These are phyloP conservation scores for Micromys minutus DNA, from an alignment of 2,113 vertebrate genomes.

Conservation along the genomic window DNA sequence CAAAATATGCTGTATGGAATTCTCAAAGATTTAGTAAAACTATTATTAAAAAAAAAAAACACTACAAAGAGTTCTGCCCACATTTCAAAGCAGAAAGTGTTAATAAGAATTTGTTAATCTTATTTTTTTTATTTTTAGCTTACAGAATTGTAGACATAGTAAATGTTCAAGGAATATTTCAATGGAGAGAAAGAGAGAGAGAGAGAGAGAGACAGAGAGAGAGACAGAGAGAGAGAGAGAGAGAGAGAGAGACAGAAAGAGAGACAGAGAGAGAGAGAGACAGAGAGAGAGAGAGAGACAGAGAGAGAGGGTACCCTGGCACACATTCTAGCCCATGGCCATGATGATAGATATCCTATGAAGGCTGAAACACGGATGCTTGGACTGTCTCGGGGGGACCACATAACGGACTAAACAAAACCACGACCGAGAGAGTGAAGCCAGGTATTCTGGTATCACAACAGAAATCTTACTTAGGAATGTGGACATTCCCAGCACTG, in stretches of 20 bases:
- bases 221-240: no score
- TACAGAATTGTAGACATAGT: background rate
- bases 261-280: background rate
- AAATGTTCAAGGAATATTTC: background rate
- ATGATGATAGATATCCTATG: background rate
- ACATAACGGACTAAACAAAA: background rate
- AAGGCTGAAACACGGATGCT: background rate
- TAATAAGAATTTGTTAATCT: background rate
- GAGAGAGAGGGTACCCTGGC: background rate
- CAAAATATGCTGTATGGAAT: background rate
- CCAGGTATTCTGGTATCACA: background rate
- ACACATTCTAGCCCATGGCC: background rate
- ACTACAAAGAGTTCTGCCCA: conserved; percentile 7
- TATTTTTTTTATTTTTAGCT: background rate
- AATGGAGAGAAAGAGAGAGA: background rate
- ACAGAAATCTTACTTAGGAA: background rate
- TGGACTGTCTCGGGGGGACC: background rate
- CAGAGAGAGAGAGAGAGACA: background rate
- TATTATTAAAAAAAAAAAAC: background rate
- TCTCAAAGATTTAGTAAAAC: background rate
- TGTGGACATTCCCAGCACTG: background rate
- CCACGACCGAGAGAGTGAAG: background rate
- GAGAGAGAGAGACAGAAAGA: background rate
- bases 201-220: background rate
- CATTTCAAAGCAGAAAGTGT: background rate